A percentile compares a stretch with the other conserved stretches of the same genome.
These are phyloP conservation scores for Ciona savignyi DNA, from an alignment of 23 tunicate genomes.

Conservation along the genomic window DNA sequence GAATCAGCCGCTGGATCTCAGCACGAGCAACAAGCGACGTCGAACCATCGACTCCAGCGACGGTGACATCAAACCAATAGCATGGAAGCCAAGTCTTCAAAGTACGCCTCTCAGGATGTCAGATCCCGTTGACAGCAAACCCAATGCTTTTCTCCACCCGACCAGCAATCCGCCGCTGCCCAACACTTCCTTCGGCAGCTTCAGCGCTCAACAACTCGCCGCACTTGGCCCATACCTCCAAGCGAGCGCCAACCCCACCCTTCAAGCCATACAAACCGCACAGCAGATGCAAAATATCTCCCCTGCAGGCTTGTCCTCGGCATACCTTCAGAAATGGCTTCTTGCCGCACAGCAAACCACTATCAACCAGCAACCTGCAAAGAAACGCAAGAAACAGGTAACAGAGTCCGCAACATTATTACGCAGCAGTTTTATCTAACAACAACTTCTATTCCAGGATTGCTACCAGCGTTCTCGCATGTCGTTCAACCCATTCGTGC, in stretches of 20 bases:
- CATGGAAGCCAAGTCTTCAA: constrained; percentile 10
- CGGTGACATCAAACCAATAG: neutral
- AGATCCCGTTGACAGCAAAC: constrained; percentile 1
- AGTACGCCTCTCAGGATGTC: constrained; percentile 10
- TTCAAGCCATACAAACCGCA: constrained; percentile 1
- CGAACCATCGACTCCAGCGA: neutral
- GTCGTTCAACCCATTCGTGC: neutral
- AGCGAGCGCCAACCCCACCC: constrained; percentile 1
- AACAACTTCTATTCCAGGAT: neutral
- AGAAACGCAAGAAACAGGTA: constrained; percentile 46
- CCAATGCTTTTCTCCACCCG: neutral
- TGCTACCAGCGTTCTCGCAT: neutral
- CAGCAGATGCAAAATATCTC: constrained; percentile 2
- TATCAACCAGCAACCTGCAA: constrained; percentile 14
- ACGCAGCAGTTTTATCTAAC: no score
- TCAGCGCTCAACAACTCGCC: constrained; percentile 35
- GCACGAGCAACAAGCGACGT: constrained; percentile 28
- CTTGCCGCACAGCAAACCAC: constrained; percentile 35
- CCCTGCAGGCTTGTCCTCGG: constrained; percentile 5
- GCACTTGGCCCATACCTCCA: constrained; percentile 42
- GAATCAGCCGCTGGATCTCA: constrained; percentile 47
- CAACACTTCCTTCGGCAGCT: neutral
- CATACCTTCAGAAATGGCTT: constrained; percentile 43
- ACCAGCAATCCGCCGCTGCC: constrained; percentile 9
- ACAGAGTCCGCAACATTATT: no score